phyloP scores from a whole-genome alignment of 2,113 vertebrate genomes.

The Ptilorrhoa leucosticta region DNA sequence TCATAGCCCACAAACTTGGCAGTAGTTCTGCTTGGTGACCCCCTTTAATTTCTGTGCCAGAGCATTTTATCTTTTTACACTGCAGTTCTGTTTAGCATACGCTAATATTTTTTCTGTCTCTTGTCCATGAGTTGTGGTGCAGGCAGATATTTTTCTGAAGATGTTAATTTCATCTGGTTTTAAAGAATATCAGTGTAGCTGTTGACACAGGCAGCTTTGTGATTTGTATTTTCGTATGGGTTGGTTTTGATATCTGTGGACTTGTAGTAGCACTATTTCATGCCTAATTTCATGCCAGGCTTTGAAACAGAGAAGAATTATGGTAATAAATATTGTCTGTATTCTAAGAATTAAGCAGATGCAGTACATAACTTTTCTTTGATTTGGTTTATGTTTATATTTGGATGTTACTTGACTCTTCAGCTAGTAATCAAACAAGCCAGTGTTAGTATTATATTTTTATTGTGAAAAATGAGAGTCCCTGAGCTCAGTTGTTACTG shows the following conservation, averaged over 20 bases:
- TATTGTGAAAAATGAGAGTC: background rate
- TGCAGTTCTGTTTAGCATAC: background rate
- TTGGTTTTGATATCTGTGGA: background rate
- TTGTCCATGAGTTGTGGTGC: background rate
- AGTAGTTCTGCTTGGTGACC: background rate
- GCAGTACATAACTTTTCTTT: background rate
- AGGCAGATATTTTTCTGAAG: background rate
- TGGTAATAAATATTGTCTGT: background rate
- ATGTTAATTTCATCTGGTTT: background rate
- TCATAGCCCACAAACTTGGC: background rate
- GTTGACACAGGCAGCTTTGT: background rate
- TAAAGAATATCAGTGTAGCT: background rate
- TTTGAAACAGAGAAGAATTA: slow-evolving; percentile 10
- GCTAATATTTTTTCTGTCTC: background rate
- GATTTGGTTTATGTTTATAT: background rate
- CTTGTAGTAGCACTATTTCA: background rate
- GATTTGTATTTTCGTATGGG: background rate
- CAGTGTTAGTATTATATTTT: background rate
- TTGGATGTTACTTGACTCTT: background rate
- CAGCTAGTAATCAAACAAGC: background rate
- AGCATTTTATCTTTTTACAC: background rate
- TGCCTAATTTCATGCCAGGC: background rate
- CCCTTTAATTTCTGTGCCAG: background rate
- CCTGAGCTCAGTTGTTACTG: background rate
- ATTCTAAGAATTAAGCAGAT: background rate